These are phyloP conservation scores for Cirrhinus mrigala DNA, from an alignment of 2,797 vertebrate genomes.

Conservation along the genomic window DNA sequence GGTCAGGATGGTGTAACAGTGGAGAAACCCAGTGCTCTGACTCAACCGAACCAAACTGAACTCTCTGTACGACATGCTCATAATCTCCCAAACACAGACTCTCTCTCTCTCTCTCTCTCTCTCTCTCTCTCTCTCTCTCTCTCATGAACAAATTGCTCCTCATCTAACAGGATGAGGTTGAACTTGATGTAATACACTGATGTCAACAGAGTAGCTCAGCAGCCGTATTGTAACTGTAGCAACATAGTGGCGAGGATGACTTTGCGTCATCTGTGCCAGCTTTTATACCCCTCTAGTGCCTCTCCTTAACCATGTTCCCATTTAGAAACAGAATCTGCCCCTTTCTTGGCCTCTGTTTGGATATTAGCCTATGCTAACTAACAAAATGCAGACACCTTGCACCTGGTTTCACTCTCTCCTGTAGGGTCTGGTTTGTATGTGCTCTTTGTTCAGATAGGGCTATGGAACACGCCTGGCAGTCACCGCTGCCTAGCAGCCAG, in stretches of 20 bases:
- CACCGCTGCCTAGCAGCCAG: conserved; percentile 60
- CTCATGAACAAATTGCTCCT: conserved; percentile 11
- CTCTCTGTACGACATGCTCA: not conserved
- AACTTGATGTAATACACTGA: conserved; percentile 41
- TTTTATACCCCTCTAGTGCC: conserved; percentile 61
- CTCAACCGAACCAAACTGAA: conserved; percentile 7
- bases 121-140: not conserved
- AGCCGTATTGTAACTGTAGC: conserved; percentile 64
- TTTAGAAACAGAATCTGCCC: conserved; percentile 22
- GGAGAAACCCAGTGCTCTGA: conserved; percentile 40
- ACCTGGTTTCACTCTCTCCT: conserved; percentile 39
- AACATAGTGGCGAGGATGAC: conserved; percentile 59
- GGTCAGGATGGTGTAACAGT: conserved; percentile 46
- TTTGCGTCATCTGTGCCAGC: conserved; percentile 12
- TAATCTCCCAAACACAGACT: conserved; percentile 27
- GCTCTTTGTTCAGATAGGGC: conserved; percentile 46
- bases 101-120: not conserved
- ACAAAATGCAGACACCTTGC: conserved; percentile 35
- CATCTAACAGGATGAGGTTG: conserved; percentile 2
- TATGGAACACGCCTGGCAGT: conserved; percentile 53
- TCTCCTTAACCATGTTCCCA: conserved; percentile 55
- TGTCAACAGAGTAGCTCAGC: conserved; percentile 32
- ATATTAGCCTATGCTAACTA: conserved; percentile 42
- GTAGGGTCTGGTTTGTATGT: conserved; percentile 43
- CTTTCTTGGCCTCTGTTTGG: conserved; percentile 39